Conservation (phyloP, 2,113 vertebrate genomes). For the Micromys minutus region DNA sequence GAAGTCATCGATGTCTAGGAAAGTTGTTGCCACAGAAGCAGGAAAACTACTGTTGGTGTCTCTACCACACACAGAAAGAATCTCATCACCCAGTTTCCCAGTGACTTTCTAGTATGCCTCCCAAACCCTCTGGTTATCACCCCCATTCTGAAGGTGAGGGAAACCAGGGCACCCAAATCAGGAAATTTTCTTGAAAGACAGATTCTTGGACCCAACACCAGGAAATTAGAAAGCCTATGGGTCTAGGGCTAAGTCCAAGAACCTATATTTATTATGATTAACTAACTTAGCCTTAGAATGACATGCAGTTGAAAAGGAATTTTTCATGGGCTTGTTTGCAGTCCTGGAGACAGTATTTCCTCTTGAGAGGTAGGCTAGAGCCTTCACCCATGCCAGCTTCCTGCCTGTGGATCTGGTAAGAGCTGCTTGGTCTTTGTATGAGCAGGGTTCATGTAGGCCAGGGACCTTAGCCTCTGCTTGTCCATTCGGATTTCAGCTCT, state of each 20-base stretch:
- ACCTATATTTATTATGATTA: neutral
- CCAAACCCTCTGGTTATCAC: neutral
- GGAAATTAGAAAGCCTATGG: neutral
- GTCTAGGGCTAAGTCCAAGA: neutral
- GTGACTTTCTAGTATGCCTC: neutral
- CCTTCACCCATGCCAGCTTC: neutral
- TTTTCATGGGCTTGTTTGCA: neutral
- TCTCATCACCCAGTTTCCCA: neutral
- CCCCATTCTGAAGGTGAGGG: neutral
- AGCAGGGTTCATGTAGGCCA: neutral
- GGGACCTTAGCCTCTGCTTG: neutral
- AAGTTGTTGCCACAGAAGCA: neutral
- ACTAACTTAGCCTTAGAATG: neutral
- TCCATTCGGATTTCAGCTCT: neutral
- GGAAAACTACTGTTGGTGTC: neutral
- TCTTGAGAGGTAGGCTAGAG: neutral
- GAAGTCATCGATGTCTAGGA: neutral
- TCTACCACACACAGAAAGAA: neutral
- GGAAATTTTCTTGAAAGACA: neutral
- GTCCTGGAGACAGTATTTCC: neutral
- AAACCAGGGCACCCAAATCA: neutral
- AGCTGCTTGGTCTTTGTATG: neutral
- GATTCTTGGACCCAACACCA: neutral
- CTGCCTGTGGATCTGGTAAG: neutral
- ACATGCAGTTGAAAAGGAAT: neutral